These are phyloP conservation scores for Progne subis DNA, from an alignment of 2,113 vertebrate species.

Conservation along the genomic window DNA sequence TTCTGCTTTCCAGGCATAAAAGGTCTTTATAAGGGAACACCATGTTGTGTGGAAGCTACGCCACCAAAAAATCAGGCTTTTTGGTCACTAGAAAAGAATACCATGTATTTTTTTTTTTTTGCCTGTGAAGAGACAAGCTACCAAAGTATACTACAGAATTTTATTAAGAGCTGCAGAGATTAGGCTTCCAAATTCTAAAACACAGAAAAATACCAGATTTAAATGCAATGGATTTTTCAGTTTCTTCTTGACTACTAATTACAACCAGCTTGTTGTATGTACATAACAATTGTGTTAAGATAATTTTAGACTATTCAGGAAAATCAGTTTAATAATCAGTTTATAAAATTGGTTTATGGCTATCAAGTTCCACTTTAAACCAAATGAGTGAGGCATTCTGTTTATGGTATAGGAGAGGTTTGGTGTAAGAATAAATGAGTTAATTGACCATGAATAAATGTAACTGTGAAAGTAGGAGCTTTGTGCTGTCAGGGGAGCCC, in stretches of 20 bases:
- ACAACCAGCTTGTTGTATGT: not conserved
- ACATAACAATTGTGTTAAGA: not conserved
- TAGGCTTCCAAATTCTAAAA: not conserved
- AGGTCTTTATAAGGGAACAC: not conserved
- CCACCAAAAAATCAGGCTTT: not conserved
- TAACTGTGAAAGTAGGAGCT: not conserved
- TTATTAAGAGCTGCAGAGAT: not conserved
- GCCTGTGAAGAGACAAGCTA: not conserved
- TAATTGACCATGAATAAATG: not conserved
- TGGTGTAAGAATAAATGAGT: not conserved
- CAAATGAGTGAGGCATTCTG: not conserved
- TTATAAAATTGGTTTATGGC: not conserved
- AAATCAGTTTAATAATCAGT: not conserved
- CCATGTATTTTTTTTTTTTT: not conserved
- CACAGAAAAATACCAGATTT: not conserved
- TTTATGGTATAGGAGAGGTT: not conserved
- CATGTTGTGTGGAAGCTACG: not conserved
- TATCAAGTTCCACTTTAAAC: not conserved
- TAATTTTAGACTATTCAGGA: not conserved
- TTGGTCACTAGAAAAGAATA: not conserved
- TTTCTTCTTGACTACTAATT: not conserved
- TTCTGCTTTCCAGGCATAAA: not conserved
- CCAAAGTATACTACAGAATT: not conserved
- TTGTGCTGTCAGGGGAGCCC: not conserved
- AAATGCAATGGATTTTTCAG: not conserved